phyloP scores from a whole-genome alignment of 2,113 vertebrate species.

The Buteo buteo region DNA sequence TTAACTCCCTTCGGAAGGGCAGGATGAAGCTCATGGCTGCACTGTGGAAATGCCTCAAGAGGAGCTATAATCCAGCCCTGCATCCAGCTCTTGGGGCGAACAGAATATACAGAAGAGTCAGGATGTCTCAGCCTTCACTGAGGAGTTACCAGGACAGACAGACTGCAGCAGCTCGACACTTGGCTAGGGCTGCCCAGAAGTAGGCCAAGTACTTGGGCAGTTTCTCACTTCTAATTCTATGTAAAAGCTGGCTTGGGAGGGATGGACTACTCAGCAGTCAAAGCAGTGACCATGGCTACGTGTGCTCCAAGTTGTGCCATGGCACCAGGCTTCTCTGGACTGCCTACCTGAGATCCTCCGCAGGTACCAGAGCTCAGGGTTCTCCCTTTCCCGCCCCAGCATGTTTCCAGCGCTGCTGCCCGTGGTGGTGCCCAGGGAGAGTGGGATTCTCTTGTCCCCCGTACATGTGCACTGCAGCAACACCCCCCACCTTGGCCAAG shows the following conservation, averaged over 20 bases:
- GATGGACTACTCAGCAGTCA: neutral
- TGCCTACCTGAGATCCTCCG: neutral
- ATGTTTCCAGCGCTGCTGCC: neutral
- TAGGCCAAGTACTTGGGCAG: neutral
- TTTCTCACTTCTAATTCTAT: neutral
- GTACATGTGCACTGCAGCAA: neutral
- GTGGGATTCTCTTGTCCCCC: neutral
- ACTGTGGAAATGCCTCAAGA: neutral
- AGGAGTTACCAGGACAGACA: neutral
- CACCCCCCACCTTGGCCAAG: neutral
- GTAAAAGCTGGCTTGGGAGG: neutral
- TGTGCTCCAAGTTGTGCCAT: neutral
- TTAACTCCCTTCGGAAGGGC: neutral
- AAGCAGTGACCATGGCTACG: neutral
- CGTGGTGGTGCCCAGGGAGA: neutral
- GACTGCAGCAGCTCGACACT: neutral
- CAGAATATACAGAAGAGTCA: neutral
- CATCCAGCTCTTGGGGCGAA: neutral
- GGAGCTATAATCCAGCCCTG: neutral
- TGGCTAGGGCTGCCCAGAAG: neutral
- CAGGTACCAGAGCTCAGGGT: neutral
- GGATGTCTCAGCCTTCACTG: neutral
- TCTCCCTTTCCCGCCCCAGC: neutral
- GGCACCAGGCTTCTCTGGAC: neutral
- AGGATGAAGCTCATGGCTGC: neutral